Base-by-base conservation (phyloP, 2,113 vertebrate species). In the Colaptes auratus region DNA sequence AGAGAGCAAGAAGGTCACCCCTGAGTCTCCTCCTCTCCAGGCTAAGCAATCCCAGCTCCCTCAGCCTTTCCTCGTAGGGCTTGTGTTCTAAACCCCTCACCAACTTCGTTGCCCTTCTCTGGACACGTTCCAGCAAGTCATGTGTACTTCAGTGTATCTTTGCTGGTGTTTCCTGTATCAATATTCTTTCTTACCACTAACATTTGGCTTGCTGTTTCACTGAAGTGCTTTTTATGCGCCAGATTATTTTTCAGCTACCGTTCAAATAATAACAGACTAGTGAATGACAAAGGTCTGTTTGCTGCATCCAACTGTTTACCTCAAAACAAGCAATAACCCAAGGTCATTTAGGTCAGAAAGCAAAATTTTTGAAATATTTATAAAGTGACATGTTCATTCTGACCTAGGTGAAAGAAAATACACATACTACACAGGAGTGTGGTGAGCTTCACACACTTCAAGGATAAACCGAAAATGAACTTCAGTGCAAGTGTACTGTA, bases 321-420 rank as follows among this genome's bases (percentile, higher is more conserved):
- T 73, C 52, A 79, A 84, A 79, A 59, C 8, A 39, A 76, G 79
- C 71, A 94, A 89, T 52, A 87, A 73, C 19, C 50, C 20, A 46
- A 64, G 53, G 39, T 31, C 84, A 87, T 52, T 56, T 59, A 79
- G 69, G 79, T 72, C 76, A 88, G 65, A 86, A 89, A 95, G 69
- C 14, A 72, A 63, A 35, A 48, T 72, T 95, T 80, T 55, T 95
- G 80, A 90, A 95, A 93, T 71, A 90, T 92, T 92, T 91, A 75
- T 82, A 55, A 69, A 48, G 36, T 86, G 69, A 65, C 60, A 35
- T 63, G 61, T 72, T 89, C 13, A n/a, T 86, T 95, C 59, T 84
- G 65, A 70, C 73, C 73, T 75, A 92, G 61, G 55, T 59, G 78
- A 84, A 90, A 72, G 35, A 86, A 94, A 77, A 83, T 52, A 28